phyloP scores from a whole-genome alignment of 1,140 invertebrate species.

The Drosophila sp. region DNA sequence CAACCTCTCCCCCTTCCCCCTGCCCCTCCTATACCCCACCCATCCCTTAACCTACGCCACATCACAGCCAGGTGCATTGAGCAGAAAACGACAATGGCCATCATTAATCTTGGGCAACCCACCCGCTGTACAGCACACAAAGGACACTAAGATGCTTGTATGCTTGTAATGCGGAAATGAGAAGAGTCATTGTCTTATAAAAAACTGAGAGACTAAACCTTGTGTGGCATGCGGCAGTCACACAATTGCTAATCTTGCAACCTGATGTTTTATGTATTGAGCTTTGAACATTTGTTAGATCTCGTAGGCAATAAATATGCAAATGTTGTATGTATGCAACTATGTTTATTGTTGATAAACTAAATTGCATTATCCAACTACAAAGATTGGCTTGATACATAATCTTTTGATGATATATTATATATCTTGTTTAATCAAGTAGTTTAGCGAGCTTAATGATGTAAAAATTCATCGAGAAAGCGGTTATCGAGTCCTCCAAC shows the following conservation, averaged over 20 bases:
- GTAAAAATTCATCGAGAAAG: no score
- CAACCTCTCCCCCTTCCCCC: neutral
- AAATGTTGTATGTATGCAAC: no score
- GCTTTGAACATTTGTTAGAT: no score
- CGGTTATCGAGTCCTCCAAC: no score
- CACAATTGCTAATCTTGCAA: neutral
- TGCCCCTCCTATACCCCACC: neutral
- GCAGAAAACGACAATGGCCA: slow-evolving; percentile 16
- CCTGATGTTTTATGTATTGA: no score
- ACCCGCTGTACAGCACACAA: slow-evolving; percentile 14
- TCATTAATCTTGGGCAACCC: slow-evolving; percentile 37
- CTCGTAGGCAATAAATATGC: no score
- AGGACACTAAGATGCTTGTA: slow-evolving; percentile 29
- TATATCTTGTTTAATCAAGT: no score
- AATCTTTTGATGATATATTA: no score
- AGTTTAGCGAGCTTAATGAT: no score
- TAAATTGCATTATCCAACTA: no score
- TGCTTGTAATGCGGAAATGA: slow-evolving; percentile 47
- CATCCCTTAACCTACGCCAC: no score
- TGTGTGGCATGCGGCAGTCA: neutral
- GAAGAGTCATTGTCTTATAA: slow-evolving; percentile 7
- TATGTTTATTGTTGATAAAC: neutral
- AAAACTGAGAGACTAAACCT: slow-evolving; percentile 24
- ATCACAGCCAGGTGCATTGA: slow-evolving; percentile 11
- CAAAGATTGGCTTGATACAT: no score